Evolutionary conservation across 2,888 invertebrate species (phyloP), one percentile per base, ranked within the genome.

Genomic region (Zelleria hepariella): DNA sequence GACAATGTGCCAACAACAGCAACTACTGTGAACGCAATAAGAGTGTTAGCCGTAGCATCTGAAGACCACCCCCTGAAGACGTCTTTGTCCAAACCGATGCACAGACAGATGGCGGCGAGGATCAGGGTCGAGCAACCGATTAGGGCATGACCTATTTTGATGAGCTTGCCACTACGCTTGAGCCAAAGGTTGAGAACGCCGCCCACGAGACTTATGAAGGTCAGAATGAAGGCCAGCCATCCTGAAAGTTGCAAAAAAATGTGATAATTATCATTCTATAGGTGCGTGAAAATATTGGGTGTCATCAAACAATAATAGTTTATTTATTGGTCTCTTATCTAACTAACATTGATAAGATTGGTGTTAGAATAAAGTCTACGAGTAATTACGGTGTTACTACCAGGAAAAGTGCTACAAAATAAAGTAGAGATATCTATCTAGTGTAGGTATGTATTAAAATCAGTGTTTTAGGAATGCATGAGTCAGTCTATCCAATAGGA

Each of bases 171-270:
- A 5, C 48, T 15, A 1, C 42, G 47, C n/a, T 42, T 58, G 2
- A 57, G 23, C 32, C 25, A 59, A n/a, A 60, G 20, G 53, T 60
- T 57, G 32, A 52, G n/a, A 24, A 62, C 15, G 10, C 62, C 62
- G 1, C 59, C 58, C 10, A 60, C 32, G 4, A 62, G 23, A 25
- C 54, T 60, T 8, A 60, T 15, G 7, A 26, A n/a, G 1, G 60
- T 59, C 18, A 60, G 23, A 4, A 60, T 57, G 18, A 60, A 24
- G 2, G 62, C 57, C 20, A 60, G 15, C 26, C 58, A 48, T 27
- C 62, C 62, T 62, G 60, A 32, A 62, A 62, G 52, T 20, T 2
- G 27, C 27, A 59, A 10, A 24, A 24, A 23, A 2, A 53, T 25
- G 7, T 1, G 1, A 24, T 24, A n/a, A n/a, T n/a, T n/a, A n/a